phyloP scores from a whole-genome alignment of 2,888 invertebrate species.

The Pedicia rivosa region DNA sequence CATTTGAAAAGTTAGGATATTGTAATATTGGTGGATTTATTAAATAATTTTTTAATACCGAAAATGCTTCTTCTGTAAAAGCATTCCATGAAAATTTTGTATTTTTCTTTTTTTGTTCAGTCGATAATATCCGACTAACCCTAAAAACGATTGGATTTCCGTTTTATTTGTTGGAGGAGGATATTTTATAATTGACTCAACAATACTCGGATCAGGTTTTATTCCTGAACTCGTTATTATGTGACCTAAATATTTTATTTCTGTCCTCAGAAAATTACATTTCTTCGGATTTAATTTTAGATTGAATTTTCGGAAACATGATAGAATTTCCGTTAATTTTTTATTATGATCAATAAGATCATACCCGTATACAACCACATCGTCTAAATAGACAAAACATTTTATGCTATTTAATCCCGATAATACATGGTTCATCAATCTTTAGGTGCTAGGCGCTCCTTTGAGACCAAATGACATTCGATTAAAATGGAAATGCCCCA shows the following conservation, averaged over 20 bases:
- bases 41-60: background rate
- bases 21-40: conserved; percentile 1
- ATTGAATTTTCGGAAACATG: conserved; percentile 1
- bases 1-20: background rate
- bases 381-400: conserved; percentile 2
- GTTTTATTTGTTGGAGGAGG: background rate
- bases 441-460: conserved; percentile 16
- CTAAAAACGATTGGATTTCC: background rate
- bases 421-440: too few relatives aligned
- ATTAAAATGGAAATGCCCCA: conserved; percentile 14
- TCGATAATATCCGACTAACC: background rate
- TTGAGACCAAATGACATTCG: conserved; percentile 14
- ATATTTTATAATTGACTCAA: conserved; percentile 1
- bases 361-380: conserved; percentile 2
- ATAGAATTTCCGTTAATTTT: background rate
- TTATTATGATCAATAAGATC: conserved; percentile 1
- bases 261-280: background rate
- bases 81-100: background rate
- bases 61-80: conserved; percentile 2
- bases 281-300: background rate
- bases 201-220: background rate
- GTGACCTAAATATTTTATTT: conserved; percentile 3
- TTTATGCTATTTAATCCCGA: background rate
- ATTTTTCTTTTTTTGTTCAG: background rate
- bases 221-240: background rate